Evolutionary conservation across 2,888 invertebrate species (phyloP).

Genomic region (Actias luna): DNA sequence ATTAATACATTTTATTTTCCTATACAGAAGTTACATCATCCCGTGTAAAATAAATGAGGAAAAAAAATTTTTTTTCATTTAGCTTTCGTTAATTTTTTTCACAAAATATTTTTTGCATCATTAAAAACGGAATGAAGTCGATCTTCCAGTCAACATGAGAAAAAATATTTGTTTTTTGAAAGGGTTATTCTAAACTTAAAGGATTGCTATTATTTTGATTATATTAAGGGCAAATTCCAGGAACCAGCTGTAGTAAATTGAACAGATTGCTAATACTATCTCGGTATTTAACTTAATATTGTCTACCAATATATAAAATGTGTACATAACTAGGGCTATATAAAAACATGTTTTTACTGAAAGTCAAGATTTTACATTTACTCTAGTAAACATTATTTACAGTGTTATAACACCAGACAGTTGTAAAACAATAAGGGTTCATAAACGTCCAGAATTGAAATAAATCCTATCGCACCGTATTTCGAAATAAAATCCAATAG

Average conservation of each 20-base stretch:
- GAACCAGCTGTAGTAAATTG: background rate
- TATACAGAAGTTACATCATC: no score
- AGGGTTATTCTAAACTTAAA: background rate
- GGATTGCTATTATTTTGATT: background rate
- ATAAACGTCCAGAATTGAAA: slow-evolving; percentile 30
- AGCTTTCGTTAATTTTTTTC: no score
- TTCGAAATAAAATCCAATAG: slow-evolving; percentile 47
- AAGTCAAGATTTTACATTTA: background rate
- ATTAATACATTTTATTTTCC: no score
- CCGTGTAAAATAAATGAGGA: no score
- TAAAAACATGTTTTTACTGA: background rate
- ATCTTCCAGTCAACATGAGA: background rate
- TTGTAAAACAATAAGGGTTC: slow-evolving; percentile 16
- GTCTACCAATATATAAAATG: background rate
- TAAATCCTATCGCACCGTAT: slow-evolving; percentile 31
- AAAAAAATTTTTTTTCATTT: no score
- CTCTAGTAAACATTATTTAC: slow-evolving; percentile 7
- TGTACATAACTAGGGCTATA: no score
- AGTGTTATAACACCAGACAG: slow-evolving; percentile 9
- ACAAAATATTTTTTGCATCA: no score
- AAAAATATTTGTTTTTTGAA: background rate
- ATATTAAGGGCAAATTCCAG: background rate
- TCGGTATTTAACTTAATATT: background rate
- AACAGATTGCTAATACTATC: background rate
- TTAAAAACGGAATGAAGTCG: background rate